Evolutionary conservation across 2,888 invertebrate species (phyloP).

Genomic region (Taenaris catops): DNA sequence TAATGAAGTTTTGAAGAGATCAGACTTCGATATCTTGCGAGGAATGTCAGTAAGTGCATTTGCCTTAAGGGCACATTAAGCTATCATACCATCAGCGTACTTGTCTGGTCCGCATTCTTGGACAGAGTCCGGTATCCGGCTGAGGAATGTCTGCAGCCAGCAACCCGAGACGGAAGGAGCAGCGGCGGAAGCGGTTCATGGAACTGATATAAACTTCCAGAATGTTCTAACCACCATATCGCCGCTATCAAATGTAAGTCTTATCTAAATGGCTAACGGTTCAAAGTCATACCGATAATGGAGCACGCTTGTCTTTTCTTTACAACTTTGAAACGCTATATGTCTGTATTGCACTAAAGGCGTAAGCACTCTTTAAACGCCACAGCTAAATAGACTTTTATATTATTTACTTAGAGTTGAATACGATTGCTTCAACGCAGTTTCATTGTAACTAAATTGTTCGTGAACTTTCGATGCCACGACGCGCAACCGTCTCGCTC

Average conservation of each 20-base stretch:
- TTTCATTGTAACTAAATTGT: conserved; percentile 21
- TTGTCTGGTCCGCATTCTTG: conserved; percentile 66
- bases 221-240: conserved; percentile 32
- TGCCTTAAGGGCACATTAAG: conserved; percentile 52
- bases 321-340: conserved; percentile 37
- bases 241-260: conserved; percentile 25
- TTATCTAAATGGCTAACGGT: conserved; percentile 25
- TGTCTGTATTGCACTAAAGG: conserved; percentile 23
- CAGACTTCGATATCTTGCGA: conserved; percentile 45
- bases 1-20: conserved; percentile 19
- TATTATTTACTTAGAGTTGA: no score
- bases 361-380: no score
- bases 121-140: conserved; percentile 59
- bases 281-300: conserved; percentile 18
- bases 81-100: conserved; percentile 60
- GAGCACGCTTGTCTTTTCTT: conserved; percentile 31
- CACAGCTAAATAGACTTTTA: no score
- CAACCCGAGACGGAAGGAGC: conserved; percentile 77
- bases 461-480: conserved; percentile 50
- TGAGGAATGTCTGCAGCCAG: conserved; percentile 66
- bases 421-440: conserved; percentile 20
- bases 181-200: conserved; percentile 76
- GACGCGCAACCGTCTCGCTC: conserved; percentile 74
- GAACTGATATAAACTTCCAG: conserved; percentile 37
- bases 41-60: conserved; percentile 38